phyloP scores from a whole-genome alignment of 1,140 invertebrate genomes.

The Drosophila ogumai region DNA sequence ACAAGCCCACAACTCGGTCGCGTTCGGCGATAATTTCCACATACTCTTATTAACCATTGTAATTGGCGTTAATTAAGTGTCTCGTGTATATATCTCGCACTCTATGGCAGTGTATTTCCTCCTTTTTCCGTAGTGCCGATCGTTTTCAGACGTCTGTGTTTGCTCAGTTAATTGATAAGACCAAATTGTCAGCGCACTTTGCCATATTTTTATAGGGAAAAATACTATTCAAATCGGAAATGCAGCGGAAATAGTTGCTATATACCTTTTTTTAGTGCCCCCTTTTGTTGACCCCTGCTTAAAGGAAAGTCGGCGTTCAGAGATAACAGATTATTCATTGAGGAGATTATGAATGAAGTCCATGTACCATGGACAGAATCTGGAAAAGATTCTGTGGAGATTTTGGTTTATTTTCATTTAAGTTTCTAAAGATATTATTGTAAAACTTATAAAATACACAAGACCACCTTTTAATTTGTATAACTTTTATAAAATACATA shows the following conservation, averaged over 20 bases:
- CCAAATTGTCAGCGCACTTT: constrained; percentile 31
- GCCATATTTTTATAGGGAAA: constrained; percentile 12
- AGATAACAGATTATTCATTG: constrained; percentile 33
- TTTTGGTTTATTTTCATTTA: neutral
- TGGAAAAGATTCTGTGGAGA: neutral
- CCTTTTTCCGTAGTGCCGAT: constrained; percentile 22
- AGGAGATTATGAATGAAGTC: constrained; percentile 6
- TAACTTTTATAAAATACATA: neutral
- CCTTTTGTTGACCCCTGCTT: neutral
- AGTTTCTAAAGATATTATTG: neutral
- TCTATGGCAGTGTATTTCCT: constrained; percentile 19
- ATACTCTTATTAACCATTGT: constrained; percentile 72
- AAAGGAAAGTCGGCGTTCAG: neutral
- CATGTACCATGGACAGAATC: neutral
- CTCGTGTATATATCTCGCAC: constrained; percentile 25
- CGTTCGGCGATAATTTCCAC: constrained; percentile 54
- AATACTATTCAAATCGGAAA: constrained; percentile 21
- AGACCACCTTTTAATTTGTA: neutral
- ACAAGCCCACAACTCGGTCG: constrained; percentile 31
- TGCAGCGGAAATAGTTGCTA: constrained; percentile 23
- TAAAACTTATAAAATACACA: neutral
- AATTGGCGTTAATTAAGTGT: constrained; percentile 77
- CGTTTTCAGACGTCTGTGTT: constrained; percentile 47
- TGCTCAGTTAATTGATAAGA: constrained; percentile 75
- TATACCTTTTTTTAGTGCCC: constrained; percentile 22